Base-by-base conservation (phyloP, 2,797 vertebrate genomes). In the Apodemus agrarius region DNA sequence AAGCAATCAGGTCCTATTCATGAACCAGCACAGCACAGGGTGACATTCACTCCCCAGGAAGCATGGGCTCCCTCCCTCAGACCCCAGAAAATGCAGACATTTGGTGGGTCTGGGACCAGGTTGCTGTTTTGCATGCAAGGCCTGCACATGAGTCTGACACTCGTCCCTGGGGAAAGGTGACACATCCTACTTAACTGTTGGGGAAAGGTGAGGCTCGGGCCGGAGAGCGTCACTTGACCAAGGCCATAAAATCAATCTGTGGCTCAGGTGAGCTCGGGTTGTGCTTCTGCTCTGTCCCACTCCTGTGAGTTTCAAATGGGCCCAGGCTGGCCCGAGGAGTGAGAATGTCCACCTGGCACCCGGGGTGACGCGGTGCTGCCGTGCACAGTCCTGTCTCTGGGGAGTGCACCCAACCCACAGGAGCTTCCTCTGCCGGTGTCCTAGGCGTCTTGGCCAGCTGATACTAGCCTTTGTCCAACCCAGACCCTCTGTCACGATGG, bases 291-390 rank as follows among this genome's bases (percentile, higher is more conserved):
- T 31, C 49, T 29, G 6, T 14, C 37, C 6, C 14, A 6, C 52
- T 37, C 61, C 9, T 14, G 8, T 2, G 91, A 89, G 72, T 59
- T 59, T 59, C 1, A 1, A 10, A n/a, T 0, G 0, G 69, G 75
- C 40, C 43, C 43, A 78, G 54, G 57, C 49, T 34, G 34, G 17
- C 34, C 17, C 1, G 22, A 46, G 52, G 65, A 63, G 52, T 85
- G 5, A 0, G 24, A 10, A 19, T 24, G 13, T 31, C 31, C 11
- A 9, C 3, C 9, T 1, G 37, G 46, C 26, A 29, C 34, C 57
- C 16, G 81, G 46, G 40, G 21, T 19, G n/a, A 24, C 24, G 6
- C 12, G 8, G 49, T 52, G 46, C 12, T 9, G 4, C 24, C 6
- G 14, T 1, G 2, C 16, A 43, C 17, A 26, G 0, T 4, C 24